A percentile compares a stretch with the other conserved stretches of the same genome.
These are phyloP conservation scores for Hypercompe scribonia DNA, from an alignment of 2,888 invertebrate genomes.

Conservation along the genomic window DNA sequence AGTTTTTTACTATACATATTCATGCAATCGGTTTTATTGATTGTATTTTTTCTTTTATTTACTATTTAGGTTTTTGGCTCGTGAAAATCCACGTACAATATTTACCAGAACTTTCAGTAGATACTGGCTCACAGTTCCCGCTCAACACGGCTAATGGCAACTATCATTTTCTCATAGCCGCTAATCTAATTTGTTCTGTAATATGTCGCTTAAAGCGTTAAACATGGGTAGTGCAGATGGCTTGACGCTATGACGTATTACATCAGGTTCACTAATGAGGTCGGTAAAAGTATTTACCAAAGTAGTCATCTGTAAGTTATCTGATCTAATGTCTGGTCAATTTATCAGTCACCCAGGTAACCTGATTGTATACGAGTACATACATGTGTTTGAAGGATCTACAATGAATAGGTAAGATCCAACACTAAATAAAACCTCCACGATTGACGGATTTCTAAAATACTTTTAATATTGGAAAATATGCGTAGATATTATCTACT, in stretches of 20 bases:
- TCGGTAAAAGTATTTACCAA: not conserved
- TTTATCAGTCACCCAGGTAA: no score
- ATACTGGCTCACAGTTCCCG: not conserved
- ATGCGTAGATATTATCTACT: no score
- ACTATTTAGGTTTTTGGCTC: not conserved
- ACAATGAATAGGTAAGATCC: no score
- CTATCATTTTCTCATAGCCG: conserved; percentile 9
- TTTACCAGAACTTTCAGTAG: not conserved
- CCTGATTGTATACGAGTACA: no score
- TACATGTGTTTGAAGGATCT: no score
- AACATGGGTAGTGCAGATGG: conserved; percentile 3
- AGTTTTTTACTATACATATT: no score
- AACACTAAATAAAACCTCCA: no score
- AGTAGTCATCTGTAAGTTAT: not conserved
- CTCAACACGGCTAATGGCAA: conserved; percentile 7
- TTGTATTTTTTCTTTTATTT: not conserved
- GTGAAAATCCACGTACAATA: not conserved
- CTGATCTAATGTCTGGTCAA: no score
- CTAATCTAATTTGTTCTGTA: conserved; percentile 15
- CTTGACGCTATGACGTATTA: not conserved
- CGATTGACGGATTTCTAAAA: no score
- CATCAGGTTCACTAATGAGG: not conserved
- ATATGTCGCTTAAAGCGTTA: conserved; percentile 9
- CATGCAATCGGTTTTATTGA: no score
- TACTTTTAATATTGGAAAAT: no score